These are phyloP conservation scores for Aricia agestis DNA, from an alignment of 1,140 invertebrate genomes.

Conservation along the genomic window DNA sequence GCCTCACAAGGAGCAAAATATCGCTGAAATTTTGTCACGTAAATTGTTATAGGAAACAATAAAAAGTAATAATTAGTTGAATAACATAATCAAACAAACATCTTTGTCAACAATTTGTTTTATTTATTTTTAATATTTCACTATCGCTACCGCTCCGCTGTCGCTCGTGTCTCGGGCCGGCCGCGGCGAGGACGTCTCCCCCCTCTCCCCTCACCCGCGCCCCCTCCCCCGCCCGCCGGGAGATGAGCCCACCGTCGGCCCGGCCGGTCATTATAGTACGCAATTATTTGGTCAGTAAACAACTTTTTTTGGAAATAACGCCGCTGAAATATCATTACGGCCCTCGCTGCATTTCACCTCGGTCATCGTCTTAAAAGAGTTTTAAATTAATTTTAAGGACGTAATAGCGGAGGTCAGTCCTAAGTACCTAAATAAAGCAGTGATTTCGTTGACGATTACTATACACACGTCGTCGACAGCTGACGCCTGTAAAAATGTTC, in stretches of 20 bases:
- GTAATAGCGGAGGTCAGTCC: not conserved
- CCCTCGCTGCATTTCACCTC: conserved; percentile 10
- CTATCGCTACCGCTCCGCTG: not conserved
- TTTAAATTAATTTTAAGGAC: not conserved
- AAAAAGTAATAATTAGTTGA: no score
- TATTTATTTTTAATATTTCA: no score
- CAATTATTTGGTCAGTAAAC: conserved; percentile 65
- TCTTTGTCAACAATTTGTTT: no score
- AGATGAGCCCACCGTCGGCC: conserved; percentile 60
- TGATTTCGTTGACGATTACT: no score
- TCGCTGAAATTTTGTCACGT: no score
- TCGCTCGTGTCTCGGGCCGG: conserved; percentile 1
- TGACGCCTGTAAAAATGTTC: not conserved
- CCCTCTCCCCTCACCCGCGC: conserved; percentile 23
- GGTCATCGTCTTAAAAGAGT: not conserved
- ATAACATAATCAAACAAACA: no score
- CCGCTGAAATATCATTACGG: conserved; percentile 53
- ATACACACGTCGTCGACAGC: not conserved
- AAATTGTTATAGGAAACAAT: no score
- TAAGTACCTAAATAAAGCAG: not conserved
- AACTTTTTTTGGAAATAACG: conserved; percentile 55
- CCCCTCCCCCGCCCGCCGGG: conserved; percentile 24
- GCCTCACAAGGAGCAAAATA: no score
- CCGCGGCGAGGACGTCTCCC: conserved; percentile 26
- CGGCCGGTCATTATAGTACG: conserved; percentile 65